phyloP scores from a whole-genome alignment of 2,797 vertebrate genomes.

The Percopsis omiscomaycus region DNA sequence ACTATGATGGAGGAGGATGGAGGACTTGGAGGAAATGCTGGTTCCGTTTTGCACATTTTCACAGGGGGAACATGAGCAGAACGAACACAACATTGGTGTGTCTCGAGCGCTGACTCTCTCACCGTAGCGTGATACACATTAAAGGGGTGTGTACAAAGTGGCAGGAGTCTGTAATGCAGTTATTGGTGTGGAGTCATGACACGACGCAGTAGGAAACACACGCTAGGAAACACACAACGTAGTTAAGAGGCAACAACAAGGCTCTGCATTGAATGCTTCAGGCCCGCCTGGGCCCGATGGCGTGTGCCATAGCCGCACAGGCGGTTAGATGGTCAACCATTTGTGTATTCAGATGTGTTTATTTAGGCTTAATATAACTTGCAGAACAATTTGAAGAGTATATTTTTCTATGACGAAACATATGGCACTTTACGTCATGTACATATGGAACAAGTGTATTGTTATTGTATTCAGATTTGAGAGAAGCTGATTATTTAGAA shows the following conservation, averaged over 20 bases:
- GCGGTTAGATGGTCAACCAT: constrained; percentile 69
- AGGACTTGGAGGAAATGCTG: constrained; percentile 60
- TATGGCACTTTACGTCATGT: constrained; percentile 82
- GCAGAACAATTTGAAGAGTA: constrained; percentile 77
- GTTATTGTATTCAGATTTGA: constrained; percentile 64
- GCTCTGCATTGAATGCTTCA: constrained; percentile 54
- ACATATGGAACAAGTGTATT: constrained; percentile 70
- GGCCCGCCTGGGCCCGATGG: constrained; percentile 71
- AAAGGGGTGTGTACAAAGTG: constrained; percentile 44
- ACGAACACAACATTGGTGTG: constrained; percentile 13
- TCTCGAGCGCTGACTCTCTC: neutral
- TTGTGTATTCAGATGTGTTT: constrained; percentile 75
- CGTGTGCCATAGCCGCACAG: constrained; percentile 72
- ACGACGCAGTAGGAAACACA: constrained; percentile 20
- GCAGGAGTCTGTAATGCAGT: constrained; percentile 52
- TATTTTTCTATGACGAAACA: constrained; percentile 81
- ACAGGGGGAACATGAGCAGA: constrained; percentile 41
- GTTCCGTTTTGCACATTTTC: constrained; percentile 86
- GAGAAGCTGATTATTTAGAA: constrained; percentile 66
- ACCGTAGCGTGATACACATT: neutral
- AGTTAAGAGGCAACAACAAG: constrained; percentile 29
- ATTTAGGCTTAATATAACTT: constrained; percentile 74
- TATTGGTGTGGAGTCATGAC: constrained; percentile 2
- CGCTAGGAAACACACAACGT: constrained; percentile 11
- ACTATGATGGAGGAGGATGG: constrained; percentile 36